Conservation (phyloP, 2,113 vertebrate genomes). For the Oreochromis niloticus region DNA sequence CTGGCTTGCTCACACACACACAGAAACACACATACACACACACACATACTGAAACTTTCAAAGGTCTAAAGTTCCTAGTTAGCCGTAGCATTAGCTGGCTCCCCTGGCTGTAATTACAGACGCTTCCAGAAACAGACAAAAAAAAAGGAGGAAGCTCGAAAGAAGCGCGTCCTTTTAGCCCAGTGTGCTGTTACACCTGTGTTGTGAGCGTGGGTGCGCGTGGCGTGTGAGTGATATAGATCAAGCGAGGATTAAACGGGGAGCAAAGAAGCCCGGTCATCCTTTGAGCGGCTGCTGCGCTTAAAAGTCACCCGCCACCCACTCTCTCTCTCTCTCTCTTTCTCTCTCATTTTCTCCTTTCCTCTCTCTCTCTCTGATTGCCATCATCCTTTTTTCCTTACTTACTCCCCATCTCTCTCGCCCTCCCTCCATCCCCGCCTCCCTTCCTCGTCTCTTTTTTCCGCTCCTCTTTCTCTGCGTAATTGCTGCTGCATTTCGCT, state of each 20-base stretch:
- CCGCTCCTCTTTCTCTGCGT: background rate
- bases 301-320: background rate
- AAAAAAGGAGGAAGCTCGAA: conserved; percentile 3
- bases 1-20: rapidly evolving
- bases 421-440: background rate
- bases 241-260: conserved; percentile 26
- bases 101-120: conserved; percentile 44
- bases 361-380: background rate
- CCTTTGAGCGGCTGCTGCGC: conserved; percentile 17
- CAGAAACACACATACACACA: background rate
- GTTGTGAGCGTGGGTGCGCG: background rate
- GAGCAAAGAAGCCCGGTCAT: conserved; percentile 1
- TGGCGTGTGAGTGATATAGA: conserved; percentile 3
- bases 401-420: background rate
- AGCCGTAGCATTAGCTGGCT: conserved; percentile 13
- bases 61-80: conserved; percentile 1
- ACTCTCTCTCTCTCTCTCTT: background rate
- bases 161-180: conserved; percentile 24
- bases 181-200: conserved; percentile 3
- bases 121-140: conserved; percentile 35
- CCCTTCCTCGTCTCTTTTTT: background rate
- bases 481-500: conserved; percentile 13
- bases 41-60: background rate
- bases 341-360: background rate
- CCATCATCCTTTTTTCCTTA: background rate